A percentile compares a stretch with the other conserved stretches of the same genome.
phyloP scores from a whole-genome alignment of 1,140 invertebrate species.

The Agrypnia vestita region DNA sequence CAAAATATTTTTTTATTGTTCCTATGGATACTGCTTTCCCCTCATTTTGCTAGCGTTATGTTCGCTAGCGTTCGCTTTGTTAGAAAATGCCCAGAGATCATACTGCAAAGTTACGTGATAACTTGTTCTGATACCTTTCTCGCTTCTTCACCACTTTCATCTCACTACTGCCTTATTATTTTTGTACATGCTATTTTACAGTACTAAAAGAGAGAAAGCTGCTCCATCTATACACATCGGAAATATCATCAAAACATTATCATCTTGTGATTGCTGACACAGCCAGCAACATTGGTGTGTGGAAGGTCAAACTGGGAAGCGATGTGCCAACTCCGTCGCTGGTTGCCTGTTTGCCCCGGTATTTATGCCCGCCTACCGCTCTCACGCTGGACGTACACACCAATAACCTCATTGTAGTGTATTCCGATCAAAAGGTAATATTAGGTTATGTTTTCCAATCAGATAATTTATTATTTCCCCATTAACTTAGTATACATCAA shows the following conservation, averaged over 20 bases:
- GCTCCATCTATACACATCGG: conserved; percentile 72
- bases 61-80: no score
- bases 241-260: conserved; percentile 65
- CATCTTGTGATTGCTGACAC: conserved; percentile 78
- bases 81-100: no score
- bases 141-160: no score
- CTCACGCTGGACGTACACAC: conserved; percentile 75
- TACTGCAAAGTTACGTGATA: no score
- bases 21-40: no score
- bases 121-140: no score
- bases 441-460: background rate
- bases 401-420: conserved; percentile 77
- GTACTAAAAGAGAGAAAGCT: conserved; percentile 72
- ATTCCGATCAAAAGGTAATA: conserved; percentile 81
- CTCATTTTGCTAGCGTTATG: no score
- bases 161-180: no score
- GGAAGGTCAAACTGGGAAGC: conserved; percentile 66
- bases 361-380: conserved; percentile 77
- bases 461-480: no score
- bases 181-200: conserved; percentile 62
- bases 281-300: conserved; percentile 76
- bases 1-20: no score
- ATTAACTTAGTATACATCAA: no score
- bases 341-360: conserved; percentile 75
- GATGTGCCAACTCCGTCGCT: conserved; percentile 70